Evolutionary conservation across 2,797 vertebrate species (phyloP).

Genomic region (Hippocampus kuda): DNA sequence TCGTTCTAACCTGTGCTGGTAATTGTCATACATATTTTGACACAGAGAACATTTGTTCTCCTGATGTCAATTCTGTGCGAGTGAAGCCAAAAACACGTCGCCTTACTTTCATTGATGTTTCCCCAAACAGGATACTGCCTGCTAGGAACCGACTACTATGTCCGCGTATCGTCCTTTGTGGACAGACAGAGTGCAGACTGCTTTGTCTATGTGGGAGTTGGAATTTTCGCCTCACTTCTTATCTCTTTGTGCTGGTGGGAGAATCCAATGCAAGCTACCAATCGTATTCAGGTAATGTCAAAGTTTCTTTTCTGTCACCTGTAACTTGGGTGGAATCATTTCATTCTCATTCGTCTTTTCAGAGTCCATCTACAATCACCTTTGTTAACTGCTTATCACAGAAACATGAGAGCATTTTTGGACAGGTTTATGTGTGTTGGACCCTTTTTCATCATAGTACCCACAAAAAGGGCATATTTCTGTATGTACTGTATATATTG

Average conservation of each 20-base stretch:
- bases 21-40: constrained; percentile 15
- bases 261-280: constrained; percentile 66
- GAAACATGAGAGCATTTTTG: not conserved
- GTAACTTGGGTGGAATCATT: not conserved
- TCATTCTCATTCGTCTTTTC: not conserved
- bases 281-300: constrained; percentile 44
- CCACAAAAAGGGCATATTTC: too few relatives aligned
- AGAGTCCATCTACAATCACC: too few relatives aligned
- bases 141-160: constrained; percentile 60
- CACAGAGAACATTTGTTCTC: not conserved
- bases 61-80: not conserved
- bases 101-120: not conserved
- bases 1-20: constrained; percentile 50
- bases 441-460: too few relatives aligned
- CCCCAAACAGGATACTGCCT: constrained; percentile 60
- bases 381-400: not conserved
- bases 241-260: constrained; percentile 75
- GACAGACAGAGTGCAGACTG: not conserved
- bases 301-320: not conserved
- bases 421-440: not conserved
- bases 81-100: not conserved
- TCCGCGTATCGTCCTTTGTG: constrained; percentile 45
- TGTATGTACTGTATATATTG: too few relatives aligned
- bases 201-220: constrained; percentile 54
- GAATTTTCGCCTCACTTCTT: constrained; percentile 60